These are phyloP conservation scores for Pyrgus malvae DNA, from an alignment of 2,888 invertebrate genomes.

Conservation along the genomic window DNA sequence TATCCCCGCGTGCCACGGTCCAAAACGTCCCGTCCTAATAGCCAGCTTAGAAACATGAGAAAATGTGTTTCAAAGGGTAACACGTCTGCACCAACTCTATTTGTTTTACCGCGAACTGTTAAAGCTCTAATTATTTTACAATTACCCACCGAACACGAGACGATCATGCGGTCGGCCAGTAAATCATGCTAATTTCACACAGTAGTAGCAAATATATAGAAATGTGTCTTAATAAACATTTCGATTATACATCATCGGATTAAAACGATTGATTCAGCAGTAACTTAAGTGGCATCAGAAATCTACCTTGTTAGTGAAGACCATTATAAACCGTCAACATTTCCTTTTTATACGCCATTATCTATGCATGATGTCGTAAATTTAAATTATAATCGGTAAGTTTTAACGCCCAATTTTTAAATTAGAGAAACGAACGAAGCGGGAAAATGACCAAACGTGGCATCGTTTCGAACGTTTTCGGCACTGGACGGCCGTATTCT, in stretches of 20 bases:
- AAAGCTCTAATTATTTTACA: slow-evolving; percentile 58
- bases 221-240: neutral
- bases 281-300: slow-evolving; percentile 45
- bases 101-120: slow-evolving; percentile 71
- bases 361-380: slow-evolving; percentile 69
- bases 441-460: slow-evolving; percentile 51
- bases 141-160: slow-evolving; percentile 32
- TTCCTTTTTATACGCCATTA: slow-evolving; percentile 60
- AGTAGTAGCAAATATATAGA: neutral
- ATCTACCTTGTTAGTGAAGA: slow-evolving; percentile 62
- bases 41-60: slow-evolving; percentile 67
- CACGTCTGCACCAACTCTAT: slow-evolving; percentile 72
- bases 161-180: neutral
- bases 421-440: slow-evolving; percentile 70
- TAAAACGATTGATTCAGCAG: slow-evolving; percentile 28
- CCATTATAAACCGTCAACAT: slow-evolving; percentile 57
- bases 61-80: slow-evolving; percentile 69
- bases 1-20: slow-evolving; percentile 39
- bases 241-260: slow-evolving; percentile 4
- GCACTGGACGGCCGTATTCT: slow-evolving; percentile 60
- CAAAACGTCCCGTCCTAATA: slow-evolving; percentile 35
- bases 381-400: slow-evolving; percentile 74
- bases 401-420: slow-evolving; percentile 76
- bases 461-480: slow-evolving; percentile 51
- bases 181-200: slow-evolving; percentile 3